Evolutionary conservation across 2,797 vertebrate genomes (phyloP), one percentile per base, ranked within the genome.

Genomic region (Poeciliopsis paucimaculata): DNA sequence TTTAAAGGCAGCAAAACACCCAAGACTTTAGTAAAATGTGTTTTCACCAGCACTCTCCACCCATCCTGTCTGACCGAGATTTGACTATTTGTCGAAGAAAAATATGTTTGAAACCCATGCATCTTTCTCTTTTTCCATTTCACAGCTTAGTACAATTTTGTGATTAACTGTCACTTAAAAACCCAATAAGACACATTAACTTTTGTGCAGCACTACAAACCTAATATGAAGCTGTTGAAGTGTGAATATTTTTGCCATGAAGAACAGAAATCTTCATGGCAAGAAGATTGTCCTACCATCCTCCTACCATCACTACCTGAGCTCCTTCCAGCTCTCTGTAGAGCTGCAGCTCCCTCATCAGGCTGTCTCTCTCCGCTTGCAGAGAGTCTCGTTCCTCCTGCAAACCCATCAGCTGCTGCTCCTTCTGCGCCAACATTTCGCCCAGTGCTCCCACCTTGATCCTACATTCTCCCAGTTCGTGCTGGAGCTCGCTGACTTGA

Each of bases 381-480:
- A 95, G 82, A 49, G 60, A 72, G 3, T 51, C 77, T 34, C 73
- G 77, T 0, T 88, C 78, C 77, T 95, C 87, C 79, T 92, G 91
- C 26, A 92, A 23, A 18, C 74, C 87, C 10, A 84, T 77, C 71
- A 96, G 81, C 81, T 95, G 93, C 77, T 90, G 78, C 60, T 96
- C 96, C 88, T 93, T 96, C 79, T 96, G 93, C n/a, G 91, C 87
- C 77, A 96, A 41, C 72, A 90, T 91, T 82, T 84, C 85, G 88
- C 96, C 94, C 73, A 95, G 89, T 3, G 83, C 90, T 6, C 68
- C 88, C 55, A 89, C 75, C 74, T 80, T 84, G 46, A 77, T 71
- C 3, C 51, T 86, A 28, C 82, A 85, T 6, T 92, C 89, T 73
- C 77, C 87, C 16, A 91, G 85, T 41, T 91, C 90, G 34, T 39